phyloP scores from a whole-genome alignment of 2,888 invertebrate species.

The Leptinotarsa haldemani region DNA sequence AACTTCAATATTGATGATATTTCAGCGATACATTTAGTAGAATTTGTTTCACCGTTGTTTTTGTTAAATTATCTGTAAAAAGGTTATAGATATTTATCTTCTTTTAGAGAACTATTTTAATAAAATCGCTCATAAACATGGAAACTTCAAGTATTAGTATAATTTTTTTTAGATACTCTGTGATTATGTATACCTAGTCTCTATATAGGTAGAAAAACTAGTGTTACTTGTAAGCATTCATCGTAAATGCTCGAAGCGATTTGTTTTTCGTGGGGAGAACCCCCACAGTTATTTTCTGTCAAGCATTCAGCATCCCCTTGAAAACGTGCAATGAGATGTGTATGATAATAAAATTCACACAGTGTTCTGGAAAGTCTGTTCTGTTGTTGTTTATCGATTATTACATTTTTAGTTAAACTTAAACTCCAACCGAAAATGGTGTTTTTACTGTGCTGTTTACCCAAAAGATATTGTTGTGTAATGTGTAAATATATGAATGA shows the following conservation, averaged over 20 bases:
- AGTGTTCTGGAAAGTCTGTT: slow-evolving; percentile 47
- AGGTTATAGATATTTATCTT: slow-evolving; percentile 43
- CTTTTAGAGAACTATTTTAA: slow-evolving; percentile 41
- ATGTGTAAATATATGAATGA: slow-evolving; percentile 60
- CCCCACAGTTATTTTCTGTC: slow-evolving; percentile 6
- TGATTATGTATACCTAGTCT: slow-evolving; percentile 64
- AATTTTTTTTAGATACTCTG: slow-evolving; percentile 61
- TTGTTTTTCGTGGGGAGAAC: background rate
- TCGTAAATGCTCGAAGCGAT: background rate
- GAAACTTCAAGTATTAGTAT: slow-evolving; percentile 47
- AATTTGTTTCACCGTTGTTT: slow-evolving; percentile 41
- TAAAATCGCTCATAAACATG: slow-evolving; percentile 33
- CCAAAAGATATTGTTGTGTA: slow-evolving; percentile 57
- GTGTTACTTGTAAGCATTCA: slow-evolving; percentile 59
- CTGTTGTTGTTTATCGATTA: slow-evolving; percentile 38
- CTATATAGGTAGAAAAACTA: slow-evolving; percentile 59
- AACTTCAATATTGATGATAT: slow-evolving; percentile 23
- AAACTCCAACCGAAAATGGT: slow-evolving; percentile 32
- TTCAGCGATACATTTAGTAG: slow-evolving; percentile 38
- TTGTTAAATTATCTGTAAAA: slow-evolving; percentile 44
- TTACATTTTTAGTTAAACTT: slow-evolving; percentile 31
- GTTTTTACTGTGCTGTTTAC: slow-evolving; percentile 58
- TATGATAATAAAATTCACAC: slow-evolving; percentile 42
- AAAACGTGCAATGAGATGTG: slow-evolving; percentile 34
- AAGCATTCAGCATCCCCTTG: slow-evolving; percentile 12